Evolutionary conservation across 2,888 invertebrate genomes (phyloP).

Genomic region (Lasioglossum figueresi): DNA sequence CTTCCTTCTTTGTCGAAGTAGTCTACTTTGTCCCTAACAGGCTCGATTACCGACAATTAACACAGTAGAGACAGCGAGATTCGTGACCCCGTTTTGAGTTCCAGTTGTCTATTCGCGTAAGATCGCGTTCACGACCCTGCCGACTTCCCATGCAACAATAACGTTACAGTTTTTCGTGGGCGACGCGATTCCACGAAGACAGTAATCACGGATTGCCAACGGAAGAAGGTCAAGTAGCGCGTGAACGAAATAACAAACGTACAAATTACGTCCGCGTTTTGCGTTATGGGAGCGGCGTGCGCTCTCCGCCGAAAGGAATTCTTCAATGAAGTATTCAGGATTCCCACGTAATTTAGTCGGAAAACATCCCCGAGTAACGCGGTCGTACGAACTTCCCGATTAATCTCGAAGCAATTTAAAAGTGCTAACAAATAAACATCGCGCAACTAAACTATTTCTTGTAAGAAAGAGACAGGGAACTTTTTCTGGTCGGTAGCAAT

Average conservation of each 20-base stretch:
- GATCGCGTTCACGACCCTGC: neutral
- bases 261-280: constrained; percentile 45
- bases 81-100: constrained; percentile 15
- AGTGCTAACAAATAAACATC: neutral
- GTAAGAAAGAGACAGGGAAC: neutral
- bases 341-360: constrained; percentile 52
- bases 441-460: neutral
- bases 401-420: constrained; percentile 23
- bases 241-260: constrained; percentile 54
- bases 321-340: constrained; percentile 52
- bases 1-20: neutral
- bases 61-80: neutral
- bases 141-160: constrained; percentile 30
- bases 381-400: constrained; percentile 30
- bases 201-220: constrained; percentile 28
- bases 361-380: neutral
- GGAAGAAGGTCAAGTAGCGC: constrained; percentile 45
- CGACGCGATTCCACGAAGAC: constrained; percentile 36
- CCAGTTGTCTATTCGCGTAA: neutral
- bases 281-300: constrained; percentile 40
- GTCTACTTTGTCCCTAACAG: neutral
- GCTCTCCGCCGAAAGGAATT: constrained; percentile 48
- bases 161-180: constrained; percentile 31
- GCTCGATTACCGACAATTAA: neutral
- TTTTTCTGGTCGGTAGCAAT: neutral